Evolutionary conservation across 2,797 vertebrate genomes (phyloP), one percentile per base, ranked within the genome.

Genomic region (Onychomys torridus): DNA sequence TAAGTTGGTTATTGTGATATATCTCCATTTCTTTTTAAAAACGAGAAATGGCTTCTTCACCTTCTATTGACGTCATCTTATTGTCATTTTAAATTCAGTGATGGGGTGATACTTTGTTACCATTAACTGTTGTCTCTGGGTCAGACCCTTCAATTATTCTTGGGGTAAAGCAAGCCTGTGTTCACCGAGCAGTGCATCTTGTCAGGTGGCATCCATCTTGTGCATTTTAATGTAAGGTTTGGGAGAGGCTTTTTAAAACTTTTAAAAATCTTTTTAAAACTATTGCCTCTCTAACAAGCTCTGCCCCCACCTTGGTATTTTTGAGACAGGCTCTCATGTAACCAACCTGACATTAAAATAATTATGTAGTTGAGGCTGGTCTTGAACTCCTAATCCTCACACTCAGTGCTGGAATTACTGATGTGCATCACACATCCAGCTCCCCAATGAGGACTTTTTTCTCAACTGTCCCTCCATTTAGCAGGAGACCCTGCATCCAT

Each of bases 11-110:
- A 86, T 52, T 89, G 19, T 71, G 59, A 40, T 46, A 25, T 19
- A 40, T 88, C 37, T 73, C 34, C 27, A 6, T 89, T 40, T 55
- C 25, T 75, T 46, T 88, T 69, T 34, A 19, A 32, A 67, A 43
- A 23, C 55, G 37, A 91, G 46, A 93, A 95, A 6, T 88, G 27
- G 37, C 8, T 83, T 69, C 49, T 89, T 61, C 6, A 91, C 46
- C 32, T 40, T 75, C 71, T 90, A 9, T 94, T 93, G 77, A 95
- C 94, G 69, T 86, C 3, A 52, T 84, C 49, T 16, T 37, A 75
- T 96, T 89, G 89, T 85, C 85, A 92, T 85, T 84, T 96, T 87
- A 25, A 86, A 92, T 76, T 52, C 55, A 92, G 59, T 61, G 76
- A 84, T 84, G 46, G 90, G 57, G n/a, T 89, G n/a, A 13, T 73